A percentile compares a stretch with the other conserved stretches of the same genome.
Conservation (phyloP, 2,113 vertebrate species). For the Pseudopodoces humilis region DNA sequence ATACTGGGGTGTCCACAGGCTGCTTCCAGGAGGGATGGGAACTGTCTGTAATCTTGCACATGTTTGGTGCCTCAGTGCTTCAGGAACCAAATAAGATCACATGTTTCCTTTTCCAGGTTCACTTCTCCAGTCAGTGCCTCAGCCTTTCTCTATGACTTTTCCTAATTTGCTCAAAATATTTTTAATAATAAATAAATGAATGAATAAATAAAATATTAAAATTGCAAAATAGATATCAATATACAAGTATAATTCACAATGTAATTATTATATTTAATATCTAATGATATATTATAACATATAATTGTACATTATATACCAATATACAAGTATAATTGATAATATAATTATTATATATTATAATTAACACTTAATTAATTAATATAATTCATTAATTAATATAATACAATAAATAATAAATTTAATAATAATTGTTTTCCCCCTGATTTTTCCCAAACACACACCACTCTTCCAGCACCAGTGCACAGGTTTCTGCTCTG, state of each 20-base stretch:
- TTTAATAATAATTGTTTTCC: not conserved
- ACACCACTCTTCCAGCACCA: not conserved
- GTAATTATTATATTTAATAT: not conserved
- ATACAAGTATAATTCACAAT: not conserved
- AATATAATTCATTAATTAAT: too few relatives aligned
- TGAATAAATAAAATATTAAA: not conserved
- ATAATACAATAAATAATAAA: not conserved
- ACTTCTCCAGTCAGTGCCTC: not conserved
- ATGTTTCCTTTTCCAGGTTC: not conserved
- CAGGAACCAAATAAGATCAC: not conserved
- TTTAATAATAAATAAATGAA: not conserved
- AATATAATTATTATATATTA: not conserved
- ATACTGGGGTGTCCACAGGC: not conserved
- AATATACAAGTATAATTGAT: too few relatives aligned
- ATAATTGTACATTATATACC: too few relatives aligned
- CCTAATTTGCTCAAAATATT: not conserved
- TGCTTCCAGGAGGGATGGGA: not conserved
- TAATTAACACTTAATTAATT: too few relatives aligned
- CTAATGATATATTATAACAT: not conserved
- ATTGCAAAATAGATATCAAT: not conserved
- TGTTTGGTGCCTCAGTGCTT: not conserved
- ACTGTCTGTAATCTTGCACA: not conserved
- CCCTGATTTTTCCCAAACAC: not conserved
- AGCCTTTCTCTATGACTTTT: not conserved
- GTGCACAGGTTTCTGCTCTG: not conserved